Percentiles rank a stretch among this genome's conserved stretches.
These are phyloP conservation scores for Halcyon leucocephala DNA, from an alignment of 2,797 vertebrate genomes.

Conservation along the genomic window DNA sequence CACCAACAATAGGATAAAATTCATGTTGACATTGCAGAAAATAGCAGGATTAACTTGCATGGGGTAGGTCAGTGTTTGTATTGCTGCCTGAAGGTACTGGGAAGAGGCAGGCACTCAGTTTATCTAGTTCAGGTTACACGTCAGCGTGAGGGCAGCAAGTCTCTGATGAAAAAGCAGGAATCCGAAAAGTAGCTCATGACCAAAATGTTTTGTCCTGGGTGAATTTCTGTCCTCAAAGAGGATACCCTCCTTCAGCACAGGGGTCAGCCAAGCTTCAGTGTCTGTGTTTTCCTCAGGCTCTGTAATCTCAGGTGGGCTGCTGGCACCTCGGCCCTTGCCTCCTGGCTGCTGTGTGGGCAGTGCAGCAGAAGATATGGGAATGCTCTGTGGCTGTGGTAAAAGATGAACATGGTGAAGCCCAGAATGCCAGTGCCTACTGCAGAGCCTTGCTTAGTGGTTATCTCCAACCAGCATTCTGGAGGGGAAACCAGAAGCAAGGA, in stretches of 20 bases:
- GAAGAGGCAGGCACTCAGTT: neutral
- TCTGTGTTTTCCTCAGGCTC: neutral
- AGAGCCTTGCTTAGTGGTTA: neutral
- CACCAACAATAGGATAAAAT: slow-evolving; percentile 4
- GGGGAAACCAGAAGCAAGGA: neutral
- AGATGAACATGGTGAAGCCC: neutral
- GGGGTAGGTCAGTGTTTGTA: neutral
- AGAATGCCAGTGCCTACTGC: neutral
- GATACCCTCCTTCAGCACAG: neutral
- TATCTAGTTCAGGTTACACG: neutral
- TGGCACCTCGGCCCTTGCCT: neutral
- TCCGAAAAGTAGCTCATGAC: neutral
- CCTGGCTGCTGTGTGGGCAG: neutral
- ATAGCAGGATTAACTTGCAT: neutral
- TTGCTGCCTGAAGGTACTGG: neutral
- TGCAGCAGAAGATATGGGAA: neutral
- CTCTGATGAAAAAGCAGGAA: neutral
- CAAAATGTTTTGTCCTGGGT: neutral
- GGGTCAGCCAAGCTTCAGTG: neutral
- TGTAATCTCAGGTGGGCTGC: neutral
- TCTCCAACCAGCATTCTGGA: neutral
- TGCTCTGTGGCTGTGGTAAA: neutral
- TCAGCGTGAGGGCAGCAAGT: neutral
- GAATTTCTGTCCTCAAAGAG: neutral
- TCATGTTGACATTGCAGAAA: neutral